phyloP scores from a whole-genome alignment of 1,140 invertebrate genomes.

The Zaprionus gabonicus region DNA sequence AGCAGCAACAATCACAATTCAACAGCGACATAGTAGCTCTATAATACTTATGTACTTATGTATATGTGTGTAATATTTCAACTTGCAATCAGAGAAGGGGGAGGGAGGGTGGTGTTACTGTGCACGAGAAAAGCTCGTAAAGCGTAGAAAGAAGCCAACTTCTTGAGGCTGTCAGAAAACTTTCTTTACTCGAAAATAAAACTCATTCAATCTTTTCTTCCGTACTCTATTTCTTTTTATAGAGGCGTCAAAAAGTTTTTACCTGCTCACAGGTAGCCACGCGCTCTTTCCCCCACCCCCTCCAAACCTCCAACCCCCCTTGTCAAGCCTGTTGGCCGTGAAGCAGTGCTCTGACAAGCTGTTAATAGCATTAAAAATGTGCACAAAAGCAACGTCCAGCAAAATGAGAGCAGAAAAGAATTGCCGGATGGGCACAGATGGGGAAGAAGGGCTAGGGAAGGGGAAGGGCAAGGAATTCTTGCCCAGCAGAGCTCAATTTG shows the following conservation, averaged over 20 bases:
- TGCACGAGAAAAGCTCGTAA: conserved; percentile 27
- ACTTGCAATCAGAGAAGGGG: background rate
- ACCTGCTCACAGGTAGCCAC: conserved; percentile 2
- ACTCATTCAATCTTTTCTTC: conserved; percentile 26
- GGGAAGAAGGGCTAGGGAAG: background rate
- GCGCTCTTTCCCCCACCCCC: background rate
- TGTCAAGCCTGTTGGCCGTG: conserved; percentile 51
- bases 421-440: background rate
- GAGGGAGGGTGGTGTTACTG: background rate
- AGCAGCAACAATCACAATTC: conserved; percentile 37
- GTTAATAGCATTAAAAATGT: conserved; percentile 70
- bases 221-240: conserved; percentile 1
- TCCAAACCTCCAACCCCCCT: background rate
- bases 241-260: conserved; percentile 37
- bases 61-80: conserved; percentile 2
- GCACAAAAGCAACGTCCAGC: conserved; percentile 36
- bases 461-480: background rate
- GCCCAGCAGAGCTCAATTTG: conserved; percentile 14
- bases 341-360: conserved; percentile 53
- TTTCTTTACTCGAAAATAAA: conserved; percentile 31
- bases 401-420: background rate
- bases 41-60: conserved; percentile 5
- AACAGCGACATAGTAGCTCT: conserved; percentile 28
- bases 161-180: conserved; percentile 36
- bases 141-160: conserved; percentile 29